Conservation (phyloP, 1,140 invertebrate genomes). For the Hycleus phaleratus region DNA sequence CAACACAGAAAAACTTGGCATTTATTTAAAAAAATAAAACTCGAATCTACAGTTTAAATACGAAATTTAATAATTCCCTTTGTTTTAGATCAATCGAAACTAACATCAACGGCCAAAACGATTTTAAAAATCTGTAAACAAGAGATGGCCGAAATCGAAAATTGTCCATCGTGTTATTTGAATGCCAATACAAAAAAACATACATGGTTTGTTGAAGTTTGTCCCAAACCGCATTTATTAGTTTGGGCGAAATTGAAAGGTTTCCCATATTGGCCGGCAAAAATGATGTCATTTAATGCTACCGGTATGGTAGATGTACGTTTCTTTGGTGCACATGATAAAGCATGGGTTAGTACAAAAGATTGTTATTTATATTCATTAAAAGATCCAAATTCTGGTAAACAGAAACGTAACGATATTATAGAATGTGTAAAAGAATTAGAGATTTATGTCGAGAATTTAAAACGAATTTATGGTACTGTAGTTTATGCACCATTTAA, state of each 20-base stretch:
- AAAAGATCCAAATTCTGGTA: conserved; percentile 51
- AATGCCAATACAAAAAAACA: conserved; percentile 74
- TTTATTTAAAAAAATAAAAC: too few species aligned
- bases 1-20: too few species aligned
- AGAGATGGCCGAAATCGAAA: conserved; percentile 85
- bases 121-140: conserved; percentile 75
- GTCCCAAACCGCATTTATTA: conserved; percentile 76
- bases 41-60: too few species aligned
- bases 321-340: conserved; percentile 91
- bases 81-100: conserved; percentile 62
- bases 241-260: conserved; percentile 90
- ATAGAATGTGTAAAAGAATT: conserved; percentile 63
- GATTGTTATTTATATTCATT: conserved; percentile 79
- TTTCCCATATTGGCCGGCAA: conserved; percentile 93
- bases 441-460: conserved; percentile 62
- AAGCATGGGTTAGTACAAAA: conserved; percentile 78
- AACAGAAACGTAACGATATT: conserved; percentile 56
- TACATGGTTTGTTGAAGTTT: conserved; percentile 87
- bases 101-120: conserved; percentile 67
- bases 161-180: conserved; percentile 87
- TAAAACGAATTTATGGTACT: conserved; percentile 63
- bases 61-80: neutral
- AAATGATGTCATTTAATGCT: conserved; percentile 71
- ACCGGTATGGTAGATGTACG: conserved; percentile 75
- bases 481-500: conserved; percentile 71